Evolutionary conservation across 2,113 vertebrate species (phyloP).

Genomic region (Colossoma macropomum): DNA sequence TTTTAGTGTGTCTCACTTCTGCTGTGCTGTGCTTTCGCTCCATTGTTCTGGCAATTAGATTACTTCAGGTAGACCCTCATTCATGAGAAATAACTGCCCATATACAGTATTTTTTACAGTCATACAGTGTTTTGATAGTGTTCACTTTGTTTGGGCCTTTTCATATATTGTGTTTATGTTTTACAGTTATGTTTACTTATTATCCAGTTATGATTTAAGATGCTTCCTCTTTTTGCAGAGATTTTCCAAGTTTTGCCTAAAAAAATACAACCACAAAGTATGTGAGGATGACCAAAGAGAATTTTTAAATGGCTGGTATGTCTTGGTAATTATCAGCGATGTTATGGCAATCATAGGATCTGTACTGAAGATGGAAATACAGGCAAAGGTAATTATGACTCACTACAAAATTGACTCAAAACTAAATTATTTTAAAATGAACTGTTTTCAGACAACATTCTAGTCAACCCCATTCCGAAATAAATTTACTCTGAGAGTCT

Average conservation of each 20-base stretch:
- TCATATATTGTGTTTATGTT: neutral
- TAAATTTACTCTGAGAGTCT: too few species aligned
- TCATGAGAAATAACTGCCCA: neutral
- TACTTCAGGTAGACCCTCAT: constrained; percentile 84
- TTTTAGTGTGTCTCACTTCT: constrained; percentile 86
- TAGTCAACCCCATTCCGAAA: too few species aligned
- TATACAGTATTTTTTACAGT: neutral
- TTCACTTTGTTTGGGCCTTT: neutral
- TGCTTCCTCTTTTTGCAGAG: constrained; percentile 74
- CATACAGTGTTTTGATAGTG: neutral
- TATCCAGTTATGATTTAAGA: neutral
- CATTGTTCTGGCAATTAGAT: constrained; percentile 85
- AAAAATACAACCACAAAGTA: constrained; percentile 81
- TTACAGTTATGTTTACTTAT: neutral
- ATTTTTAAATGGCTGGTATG: constrained; percentile 95
- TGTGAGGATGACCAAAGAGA: constrained; percentile 83
- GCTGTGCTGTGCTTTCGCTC: constrained; percentile 90
- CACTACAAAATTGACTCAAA: neutral
- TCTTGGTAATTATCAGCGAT: constrained; percentile 92
- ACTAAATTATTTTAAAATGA: too few species aligned
- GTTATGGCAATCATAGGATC: constrained; percentile 90
- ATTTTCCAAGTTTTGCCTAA: constrained; percentile 85
- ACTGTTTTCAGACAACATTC: too few species aligned
- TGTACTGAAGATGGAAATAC: constrained; percentile 97
- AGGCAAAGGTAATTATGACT: constrained; percentile 85